These are phyloP conservation scores for Cyanocitta stelleri DNA, from an alignment of 2,113 vertebrate genomes.

Conservation along the genomic window DNA sequence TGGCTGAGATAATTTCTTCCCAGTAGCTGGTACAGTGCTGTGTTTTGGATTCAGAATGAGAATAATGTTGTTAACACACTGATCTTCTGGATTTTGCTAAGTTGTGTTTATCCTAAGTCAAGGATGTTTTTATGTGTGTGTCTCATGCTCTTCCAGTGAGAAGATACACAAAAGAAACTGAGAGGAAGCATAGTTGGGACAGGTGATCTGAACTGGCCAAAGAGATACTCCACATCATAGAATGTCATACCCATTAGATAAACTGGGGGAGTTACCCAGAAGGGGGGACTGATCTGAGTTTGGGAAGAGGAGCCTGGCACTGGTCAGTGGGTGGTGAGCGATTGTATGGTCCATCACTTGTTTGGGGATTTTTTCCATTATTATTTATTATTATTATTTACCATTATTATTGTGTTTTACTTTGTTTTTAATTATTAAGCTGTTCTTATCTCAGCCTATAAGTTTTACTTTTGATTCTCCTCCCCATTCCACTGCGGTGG, in stretches of 20 bases:
- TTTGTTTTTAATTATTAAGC: not conserved
- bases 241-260: not conserved
- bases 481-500: not conserved
- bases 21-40: not conserved
- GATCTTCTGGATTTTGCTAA: not conserved
- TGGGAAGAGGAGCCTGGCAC: rapidly evolving
- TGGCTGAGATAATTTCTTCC: not conserved
- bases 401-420: not conserved
- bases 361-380: not conserved
- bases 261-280: not conserved
- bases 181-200: not conserved
- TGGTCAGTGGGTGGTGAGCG: not conserved
- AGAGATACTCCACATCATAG: not conserved
- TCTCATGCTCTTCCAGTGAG: not conserved
- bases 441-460: not conserved
- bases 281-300: not conserved
- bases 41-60: not conserved
- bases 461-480: not conserved
- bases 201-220: not conserved
- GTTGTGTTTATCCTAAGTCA: not conserved
- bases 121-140: not conserved
- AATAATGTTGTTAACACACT: not conserved
- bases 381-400: not conserved
- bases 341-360: not conserved
- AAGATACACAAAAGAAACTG: not conserved